Conservation (phyloP, 2,888 invertebrate species). For the Acanthoscelides obtectus region DNA sequence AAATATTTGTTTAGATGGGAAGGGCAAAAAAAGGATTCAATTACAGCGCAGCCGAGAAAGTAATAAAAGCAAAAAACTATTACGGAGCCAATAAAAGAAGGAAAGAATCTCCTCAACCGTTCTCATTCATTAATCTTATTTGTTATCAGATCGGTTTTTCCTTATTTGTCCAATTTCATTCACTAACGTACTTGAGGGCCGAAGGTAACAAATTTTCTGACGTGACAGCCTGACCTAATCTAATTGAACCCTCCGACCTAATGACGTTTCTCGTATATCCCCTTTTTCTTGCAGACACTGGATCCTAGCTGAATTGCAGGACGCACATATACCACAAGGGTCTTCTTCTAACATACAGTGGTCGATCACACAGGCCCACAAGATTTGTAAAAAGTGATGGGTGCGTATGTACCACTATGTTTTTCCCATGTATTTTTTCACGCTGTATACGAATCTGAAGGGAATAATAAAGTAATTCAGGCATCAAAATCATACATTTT, state of each 20-base stretch:
- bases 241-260: conserved; percentile 42
- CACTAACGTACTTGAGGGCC: conserved; percentile 14
- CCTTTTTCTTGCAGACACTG: neutral
- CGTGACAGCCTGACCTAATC: conserved; percentile 39
- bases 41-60: neutral
- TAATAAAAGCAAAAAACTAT: conserved; percentile 13
- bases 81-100: conserved; percentile 18
- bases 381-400: no score
- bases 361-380: no score
- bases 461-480: no score
- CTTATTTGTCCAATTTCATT: conserved; percentile 19
- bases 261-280: conserved; percentile 45
- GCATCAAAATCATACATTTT: no score
- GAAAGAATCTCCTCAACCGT: conserved; percentile 14
- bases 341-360: no score
- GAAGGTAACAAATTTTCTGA: conserved; percentile 37
- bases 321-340: neutral
- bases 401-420: no score
- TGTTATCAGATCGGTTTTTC: conserved; percentile 31
- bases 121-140: conserved; percentile 28
- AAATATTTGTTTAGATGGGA: neutral
- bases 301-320: neutral
- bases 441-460: no score
- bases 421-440: no score
- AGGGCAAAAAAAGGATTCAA: neutral